Percentiles rank a stretch among this genome's conserved stretches.
Conservation (phyloP, 2,113 vertebrate species). For the Passer montanus region DNA sequence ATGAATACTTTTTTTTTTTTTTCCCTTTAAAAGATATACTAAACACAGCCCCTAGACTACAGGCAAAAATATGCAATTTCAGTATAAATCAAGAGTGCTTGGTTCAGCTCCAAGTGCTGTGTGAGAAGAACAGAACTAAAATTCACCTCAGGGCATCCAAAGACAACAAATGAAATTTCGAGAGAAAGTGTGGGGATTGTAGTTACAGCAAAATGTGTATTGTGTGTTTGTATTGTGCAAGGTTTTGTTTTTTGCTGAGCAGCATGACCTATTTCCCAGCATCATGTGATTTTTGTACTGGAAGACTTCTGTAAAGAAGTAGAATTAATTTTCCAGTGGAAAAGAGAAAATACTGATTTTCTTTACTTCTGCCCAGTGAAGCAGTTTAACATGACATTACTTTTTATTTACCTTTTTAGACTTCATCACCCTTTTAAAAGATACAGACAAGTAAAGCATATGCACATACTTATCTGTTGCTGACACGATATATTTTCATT, state of each 20-base stretch:
- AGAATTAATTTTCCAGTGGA: conserved; percentile 1
- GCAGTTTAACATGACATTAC: not conserved
- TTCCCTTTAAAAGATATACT: not conserved
- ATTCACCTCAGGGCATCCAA: not conserved
- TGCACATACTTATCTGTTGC: not conserved
- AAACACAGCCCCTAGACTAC: not conserved
- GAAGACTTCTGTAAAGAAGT: conserved; percentile 5
- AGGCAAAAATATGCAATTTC: not conserved
- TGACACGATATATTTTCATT: not conserved
- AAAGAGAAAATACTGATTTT: not conserved
- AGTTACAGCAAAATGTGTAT: not conserved
- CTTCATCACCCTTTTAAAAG: not conserved
- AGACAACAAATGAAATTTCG: not conserved
- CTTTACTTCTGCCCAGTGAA: not conserved
- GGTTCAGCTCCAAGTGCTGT: not conserved
- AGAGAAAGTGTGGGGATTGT: not conserved
- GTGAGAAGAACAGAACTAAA: not conserved
- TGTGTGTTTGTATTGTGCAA: not conserved
- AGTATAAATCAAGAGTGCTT: not conserved
- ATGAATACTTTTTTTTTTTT: not conserved
- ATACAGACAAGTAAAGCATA: not conserved
- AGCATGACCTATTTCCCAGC: conserved; percentile 42
- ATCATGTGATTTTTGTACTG: conserved; percentile 27
- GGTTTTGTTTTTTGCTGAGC: conserved; percentile 16
- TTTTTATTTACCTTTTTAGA: not conserved